Evolutionary conservation across 2,888 invertebrate species (phyloP), one percentile per base, ranked within the genome.

Genomic region (Epinotia nisella): DNA sequence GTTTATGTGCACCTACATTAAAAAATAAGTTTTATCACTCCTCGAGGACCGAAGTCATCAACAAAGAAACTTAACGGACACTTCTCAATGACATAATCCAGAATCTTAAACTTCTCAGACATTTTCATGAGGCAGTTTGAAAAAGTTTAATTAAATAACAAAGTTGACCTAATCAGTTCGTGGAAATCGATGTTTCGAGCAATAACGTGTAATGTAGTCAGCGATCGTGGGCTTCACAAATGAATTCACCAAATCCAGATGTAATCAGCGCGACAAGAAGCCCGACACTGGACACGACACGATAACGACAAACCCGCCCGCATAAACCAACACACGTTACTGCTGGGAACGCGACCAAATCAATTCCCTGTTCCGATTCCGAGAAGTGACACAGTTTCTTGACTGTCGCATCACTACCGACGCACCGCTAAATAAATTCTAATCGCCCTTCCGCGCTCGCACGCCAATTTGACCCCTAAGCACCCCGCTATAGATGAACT

Each of bases 331-430:
- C 80, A 78, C 84, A 91, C 87, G 86, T 92, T 87, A 93, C 91
- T 90, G 93, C 92, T 87, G 90, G 85, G 90, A 88, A 90, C 88
- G 85, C 90, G 88, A 90, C 90, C 86, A 90, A 92, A 92, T 92
- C 93, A 92, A 93, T 93, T 92, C 92, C 86, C 87, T 83, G 90
- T 91, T 90, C 92, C 90, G 92, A 92, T 93, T 93, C 93, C 85
- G 85, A 91, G 93, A 93, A 93, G 82, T 92, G 92, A 91, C 92
- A 93, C 93, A 93, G 90, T 92, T 92, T 91, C 90, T 92, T 89
- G 89, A 92, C 88, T 92, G 93, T 93, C 93, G 87, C 92, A 91
- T 93, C 93, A 93, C 93, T 93, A 93, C 92, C 91, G 90, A 90
- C 85, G 85, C 87, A 88, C 89, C 88, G 89, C 88, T 89, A 89